Percentiles rank a stretch among this genome's conserved stretches.
Evolutionary conservation across 2,113 vertebrate genomes (phyloP).

Genomic region (Fulica atra): DNA sequence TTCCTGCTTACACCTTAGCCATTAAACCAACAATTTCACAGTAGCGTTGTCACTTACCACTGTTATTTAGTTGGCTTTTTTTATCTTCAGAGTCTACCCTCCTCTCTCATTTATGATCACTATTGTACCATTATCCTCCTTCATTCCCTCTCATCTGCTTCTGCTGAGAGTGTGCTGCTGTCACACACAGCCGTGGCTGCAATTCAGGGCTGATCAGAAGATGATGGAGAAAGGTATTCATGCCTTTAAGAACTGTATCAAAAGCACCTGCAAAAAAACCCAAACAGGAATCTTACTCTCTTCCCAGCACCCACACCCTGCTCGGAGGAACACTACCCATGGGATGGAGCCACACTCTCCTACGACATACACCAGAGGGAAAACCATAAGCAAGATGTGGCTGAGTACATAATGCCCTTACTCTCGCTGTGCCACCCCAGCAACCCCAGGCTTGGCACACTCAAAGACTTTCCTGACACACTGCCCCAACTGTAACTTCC

Average conservation of each 20-base stretch:
- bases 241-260: background rate
- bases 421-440: background rate
- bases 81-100: background rate
- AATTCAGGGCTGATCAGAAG: background rate
- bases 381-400: background rate
- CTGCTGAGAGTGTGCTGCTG: background rate
- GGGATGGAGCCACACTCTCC: background rate
- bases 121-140: background rate
- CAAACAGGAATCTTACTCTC: background rate
- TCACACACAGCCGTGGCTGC: background rate
- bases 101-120: background rate
- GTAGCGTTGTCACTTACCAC: background rate
- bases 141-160: background rate
- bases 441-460: background rate
- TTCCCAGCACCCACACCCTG: background rate
- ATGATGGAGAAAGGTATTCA: background rate
- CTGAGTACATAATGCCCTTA: accelerated
- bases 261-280: background rate
- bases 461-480: background rate
- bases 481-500: background rate
- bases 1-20: background rate
- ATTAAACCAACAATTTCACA: background rate
- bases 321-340: accelerated
- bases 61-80: background rate
- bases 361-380: background rate